These are phyloP conservation scores for Pseudois nayaur DNA, from an alignment of 2,113 vertebrate genomes.

Conservation along the genomic window DNA sequence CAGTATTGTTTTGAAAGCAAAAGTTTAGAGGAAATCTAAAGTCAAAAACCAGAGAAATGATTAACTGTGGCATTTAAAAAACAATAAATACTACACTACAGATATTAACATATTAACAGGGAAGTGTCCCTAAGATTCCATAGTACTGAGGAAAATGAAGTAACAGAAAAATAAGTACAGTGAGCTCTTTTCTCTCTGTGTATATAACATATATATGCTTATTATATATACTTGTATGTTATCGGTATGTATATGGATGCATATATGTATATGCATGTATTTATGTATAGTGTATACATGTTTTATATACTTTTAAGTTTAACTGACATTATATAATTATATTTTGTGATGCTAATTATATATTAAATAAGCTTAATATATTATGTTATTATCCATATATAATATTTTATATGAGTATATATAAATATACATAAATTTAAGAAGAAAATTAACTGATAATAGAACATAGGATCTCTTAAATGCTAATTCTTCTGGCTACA, in stretches of 20 bases:
- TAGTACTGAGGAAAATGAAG: not conserved
- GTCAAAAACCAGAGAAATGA: not conserved
- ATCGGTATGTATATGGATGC: not conserved
- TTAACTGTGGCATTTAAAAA: not conserved
- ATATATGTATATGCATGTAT: not conserved
- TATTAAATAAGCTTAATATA: not conserved
- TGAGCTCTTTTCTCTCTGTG: not conserved
- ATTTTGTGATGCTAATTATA: not conserved
- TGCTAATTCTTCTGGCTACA: not conserved
- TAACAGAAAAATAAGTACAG: not conserved
- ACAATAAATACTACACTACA: not conserved
- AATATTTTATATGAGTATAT: not conserved
- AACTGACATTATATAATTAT: not conserved
- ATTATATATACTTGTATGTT: not conserved
- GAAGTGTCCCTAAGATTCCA: not conserved
- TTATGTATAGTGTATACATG: not conserved
- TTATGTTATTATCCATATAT: not conserved
- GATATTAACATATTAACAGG: not conserved
- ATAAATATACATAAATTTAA: not conserved
- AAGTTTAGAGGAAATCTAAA: not conserved
- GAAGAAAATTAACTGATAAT: not conserved
- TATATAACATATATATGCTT: not conserved
- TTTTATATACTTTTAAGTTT: not conserved
- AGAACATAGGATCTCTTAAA: not conserved
- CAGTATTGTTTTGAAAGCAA: not conserved